Base-by-base conservation (phyloP, 2,797 vertebrate species). In the Brachymystax lenok region DNA sequence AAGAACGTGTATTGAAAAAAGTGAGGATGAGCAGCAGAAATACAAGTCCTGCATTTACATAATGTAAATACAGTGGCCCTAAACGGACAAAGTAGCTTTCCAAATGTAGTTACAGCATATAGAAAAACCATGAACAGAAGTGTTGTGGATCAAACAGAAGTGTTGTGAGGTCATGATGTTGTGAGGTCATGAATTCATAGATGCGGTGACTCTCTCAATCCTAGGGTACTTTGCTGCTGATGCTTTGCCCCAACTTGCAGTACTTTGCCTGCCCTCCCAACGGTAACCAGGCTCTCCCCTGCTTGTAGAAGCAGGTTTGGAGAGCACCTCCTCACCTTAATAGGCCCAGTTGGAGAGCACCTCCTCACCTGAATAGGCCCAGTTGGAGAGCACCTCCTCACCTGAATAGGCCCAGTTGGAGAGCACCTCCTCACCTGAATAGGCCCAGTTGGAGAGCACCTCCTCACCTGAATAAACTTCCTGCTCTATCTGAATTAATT, bases 1-100 rank as follows among this genome's bases (percentile, higher is more conserved):
- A 79, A 81, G 77, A 86, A 2, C 79, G 10, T 14, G 14, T 86
- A 28, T 17, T 68, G 28, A 30, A 33, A 17, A 19, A 33, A 28
- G 21, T 52, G n/a, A 51, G n/a, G 46, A 33, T 66, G 63, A 16
- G 5, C 14, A 68, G 63, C 63, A 14, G 14, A 66, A 30, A 66
- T 28, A 66, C 13, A 66, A 21, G 21, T 59, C 56, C n/a, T 7
- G n/a, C 14, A 6, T 63, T 63, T 63, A 24, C 28, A 12, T 63
- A 63, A 63, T 46, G 40, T 46, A 12, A 3, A 12, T 46, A 13
- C 40, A 63, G 59, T 24, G 21, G 59, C 59, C 59, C 21, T 24
- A 10, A 3, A 24, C 21, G 21, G 59, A 27, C 59, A 10, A 24
- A 63, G 7, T 33, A 35, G 6, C 28, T 68, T 30, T 7, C 14